Evolutionary conservation across 1,140 invertebrate genomes (phyloP).

Genomic region (Ceratina japonica): DNA sequence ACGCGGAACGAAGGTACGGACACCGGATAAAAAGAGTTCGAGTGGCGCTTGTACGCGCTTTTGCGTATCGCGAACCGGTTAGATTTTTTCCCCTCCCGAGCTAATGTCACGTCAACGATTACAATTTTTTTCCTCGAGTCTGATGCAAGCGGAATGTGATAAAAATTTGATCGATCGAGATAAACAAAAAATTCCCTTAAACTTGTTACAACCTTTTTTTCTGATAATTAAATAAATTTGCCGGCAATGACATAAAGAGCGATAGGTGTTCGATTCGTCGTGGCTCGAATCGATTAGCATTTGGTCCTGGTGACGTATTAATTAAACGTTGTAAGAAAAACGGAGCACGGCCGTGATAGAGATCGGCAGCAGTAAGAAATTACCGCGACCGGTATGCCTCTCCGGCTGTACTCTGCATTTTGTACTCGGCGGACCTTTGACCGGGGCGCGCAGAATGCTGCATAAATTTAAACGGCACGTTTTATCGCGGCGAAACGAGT

Average conservation of each 20-base stretch:
- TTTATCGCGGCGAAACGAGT: constrained; percentile 35
- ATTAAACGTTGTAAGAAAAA: background rate
- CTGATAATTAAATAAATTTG: no score
- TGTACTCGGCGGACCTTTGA: constrained; percentile 29
- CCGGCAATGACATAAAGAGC: background rate
- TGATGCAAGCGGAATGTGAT: background rate
- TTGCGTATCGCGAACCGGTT: constrained; percentile 13
- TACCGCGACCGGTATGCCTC: constrained; percentile 16
- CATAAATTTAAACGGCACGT: constrained; percentile 23
- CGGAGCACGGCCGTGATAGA: background rate
- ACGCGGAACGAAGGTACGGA: background rate
- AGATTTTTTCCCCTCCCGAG: background rate
- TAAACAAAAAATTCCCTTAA: background rate
- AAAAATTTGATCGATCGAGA: background rate
- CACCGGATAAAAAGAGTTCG: background rate
- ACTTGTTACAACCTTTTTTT: no score
- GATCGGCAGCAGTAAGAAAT: background rate
- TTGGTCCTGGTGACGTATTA: background rate
- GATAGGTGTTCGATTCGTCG: background rate
- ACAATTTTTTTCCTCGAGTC: no score
- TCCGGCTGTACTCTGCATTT: background rate
- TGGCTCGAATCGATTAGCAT: constrained; percentile 4
- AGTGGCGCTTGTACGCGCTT: background rate
- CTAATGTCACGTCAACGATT: background rate
- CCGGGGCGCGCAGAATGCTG: constrained; percentile 21